Evolutionary conservation across 2,797 vertebrate genomes (phyloP).

Genomic region (Melanotaenia nigrans): DNA sequence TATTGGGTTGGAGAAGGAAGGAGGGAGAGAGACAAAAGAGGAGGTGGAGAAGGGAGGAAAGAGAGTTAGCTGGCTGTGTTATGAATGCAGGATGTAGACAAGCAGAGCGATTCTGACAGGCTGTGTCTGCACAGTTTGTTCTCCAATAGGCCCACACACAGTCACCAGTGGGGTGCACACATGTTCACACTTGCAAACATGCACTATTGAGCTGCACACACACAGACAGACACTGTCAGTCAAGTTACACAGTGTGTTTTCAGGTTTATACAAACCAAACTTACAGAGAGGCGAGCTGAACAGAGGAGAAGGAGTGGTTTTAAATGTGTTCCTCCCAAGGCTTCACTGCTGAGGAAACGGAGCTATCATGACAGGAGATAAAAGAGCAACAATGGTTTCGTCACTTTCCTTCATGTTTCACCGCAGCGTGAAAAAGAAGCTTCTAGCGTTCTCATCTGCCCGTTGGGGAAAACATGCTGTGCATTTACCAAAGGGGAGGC

Average conservation of each 20-base stretch:
- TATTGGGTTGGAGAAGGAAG: conserved; percentile 20
- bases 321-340: conserved; percentile 59
- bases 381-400: conserved; percentile 76
- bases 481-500: conserved; percentile 37
- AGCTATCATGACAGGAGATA: conserved; percentile 70
- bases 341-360: conserved; percentile 62
- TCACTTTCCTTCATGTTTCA: conserved; percentile 70
- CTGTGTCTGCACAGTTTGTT: conserved; percentile 78
- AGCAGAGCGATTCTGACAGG: conserved; percentile 75
- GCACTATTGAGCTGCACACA: conserved; percentile 20
- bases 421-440: conserved; percentile 60
- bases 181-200: conserved; percentile 22
- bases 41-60: conserved; percentile 9
- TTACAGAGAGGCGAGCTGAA: conserved; percentile 31
- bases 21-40: conserved; percentile 14
- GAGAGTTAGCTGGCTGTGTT: conserved; percentile 55
- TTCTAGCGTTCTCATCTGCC: conserved; percentile 54
- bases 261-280: conserved; percentile 32
- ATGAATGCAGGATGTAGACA: conserved; percentile 66
- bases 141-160: conserved; percentile 73
- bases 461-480: conserved; percentile 63
- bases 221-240: conserved; percentile 33
- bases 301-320: conserved; percentile 43
- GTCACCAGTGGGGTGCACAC: conserved; percentile 55
- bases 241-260: conserved; percentile 39